phyloP scores from a whole-genome alignment of 1,140 invertebrate species.

The Euura saliciscinereae region DNA sequence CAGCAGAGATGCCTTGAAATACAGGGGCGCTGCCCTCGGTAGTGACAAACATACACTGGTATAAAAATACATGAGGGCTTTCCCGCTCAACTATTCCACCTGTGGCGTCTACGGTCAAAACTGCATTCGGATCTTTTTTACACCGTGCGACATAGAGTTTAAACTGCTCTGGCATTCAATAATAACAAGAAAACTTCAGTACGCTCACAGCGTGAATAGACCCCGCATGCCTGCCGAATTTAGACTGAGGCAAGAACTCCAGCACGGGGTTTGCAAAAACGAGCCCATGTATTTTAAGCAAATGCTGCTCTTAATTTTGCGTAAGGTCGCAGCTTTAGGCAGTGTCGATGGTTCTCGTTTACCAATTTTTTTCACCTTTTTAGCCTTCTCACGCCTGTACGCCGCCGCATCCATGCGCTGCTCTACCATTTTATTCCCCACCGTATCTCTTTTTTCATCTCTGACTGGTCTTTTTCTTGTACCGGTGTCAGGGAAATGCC shows the following conservation, averaged over 20 bases:
- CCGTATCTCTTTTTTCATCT: conserved; percentile 12
- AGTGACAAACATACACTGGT: conserved; percentile 20
- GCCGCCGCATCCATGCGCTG: conserved; percentile 16
- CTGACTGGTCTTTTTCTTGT: conserved; percentile 16
- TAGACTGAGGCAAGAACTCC: conserved; percentile 15
- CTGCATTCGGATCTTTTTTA: conserved; percentile 20
- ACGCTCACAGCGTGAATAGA: conserved; percentile 16
- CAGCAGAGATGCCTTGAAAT: conserved; percentile 20
- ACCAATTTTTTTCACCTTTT: conserved; percentile 21
- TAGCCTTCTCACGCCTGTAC: conserved; percentile 12
- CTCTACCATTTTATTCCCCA: conserved; percentile 16
- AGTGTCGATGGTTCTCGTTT: conserved; percentile 20
- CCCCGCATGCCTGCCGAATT: conserved; percentile 1
- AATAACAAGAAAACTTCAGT: conserved; percentile 24
- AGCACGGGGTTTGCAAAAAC: conserved; percentile 11
- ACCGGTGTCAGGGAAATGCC: not conserved
- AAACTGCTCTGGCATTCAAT: conserved; percentile 20
- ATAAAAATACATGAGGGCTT: conserved; percentile 13
- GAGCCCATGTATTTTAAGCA: conserved; percentile 11
- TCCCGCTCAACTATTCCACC: conserved; percentile 17
- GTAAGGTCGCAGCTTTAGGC: conserved; percentile 7
- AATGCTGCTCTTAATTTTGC: conserved; percentile 19
- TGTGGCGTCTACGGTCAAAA: conserved; percentile 23
- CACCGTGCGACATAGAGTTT: conserved; percentile 23
- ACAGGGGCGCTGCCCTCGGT: conserved; percentile 17